Evolutionary conservation across 2,888 invertebrate species (phyloP).

Genomic region (Onthophagus sagittarius): DNA sequence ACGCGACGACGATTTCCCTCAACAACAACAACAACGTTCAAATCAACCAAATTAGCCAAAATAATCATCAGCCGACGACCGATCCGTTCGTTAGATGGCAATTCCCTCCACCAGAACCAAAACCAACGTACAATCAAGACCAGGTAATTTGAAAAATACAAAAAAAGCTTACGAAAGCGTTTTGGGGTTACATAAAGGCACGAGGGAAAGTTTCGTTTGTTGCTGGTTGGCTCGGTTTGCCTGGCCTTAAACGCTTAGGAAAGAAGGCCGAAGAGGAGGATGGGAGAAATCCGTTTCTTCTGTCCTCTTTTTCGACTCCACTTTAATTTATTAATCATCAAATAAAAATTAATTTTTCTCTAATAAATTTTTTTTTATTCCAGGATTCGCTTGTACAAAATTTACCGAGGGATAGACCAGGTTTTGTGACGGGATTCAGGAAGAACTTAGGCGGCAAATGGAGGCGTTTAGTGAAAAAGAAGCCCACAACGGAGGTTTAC

Average conservation of each 20-base stretch:
- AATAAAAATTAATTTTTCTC: not conserved
- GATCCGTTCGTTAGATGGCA: conserved; percentile 71
- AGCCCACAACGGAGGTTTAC: conserved; percentile 75
- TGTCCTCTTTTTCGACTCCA: not conserved
- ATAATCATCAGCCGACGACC: conserved; percentile 43
- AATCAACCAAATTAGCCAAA: not conserved
- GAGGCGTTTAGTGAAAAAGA: conserved; percentile 80
- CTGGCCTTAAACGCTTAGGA: not conserved
- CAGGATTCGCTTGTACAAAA: conserved; percentile 79
- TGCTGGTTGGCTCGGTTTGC: not conserved
- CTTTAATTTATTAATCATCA: too few relatives aligned
- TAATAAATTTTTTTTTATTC: conserved; percentile 44
- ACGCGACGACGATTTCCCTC: conserved; percentile 35
- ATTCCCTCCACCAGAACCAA: conserved; percentile 76
- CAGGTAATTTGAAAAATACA: conserved; percentile 59
- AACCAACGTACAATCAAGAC: conserved; percentile 74
- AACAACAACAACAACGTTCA: not conserved
- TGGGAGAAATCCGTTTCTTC: not conserved
- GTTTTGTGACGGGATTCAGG: conserved; percentile 75
- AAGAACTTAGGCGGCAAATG: conserved; percentile 84
- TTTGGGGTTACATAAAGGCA: conserved; percentile 8
- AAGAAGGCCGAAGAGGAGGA: not conserved
- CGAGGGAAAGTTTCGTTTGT: conserved; percentile 2
- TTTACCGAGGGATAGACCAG: conserved; percentile 59
- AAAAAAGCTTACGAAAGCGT: not conserved